Conservation (phyloP, 30 jellyfish, hydroid and myxozoan species). For the Mastigias papua region DNA sequence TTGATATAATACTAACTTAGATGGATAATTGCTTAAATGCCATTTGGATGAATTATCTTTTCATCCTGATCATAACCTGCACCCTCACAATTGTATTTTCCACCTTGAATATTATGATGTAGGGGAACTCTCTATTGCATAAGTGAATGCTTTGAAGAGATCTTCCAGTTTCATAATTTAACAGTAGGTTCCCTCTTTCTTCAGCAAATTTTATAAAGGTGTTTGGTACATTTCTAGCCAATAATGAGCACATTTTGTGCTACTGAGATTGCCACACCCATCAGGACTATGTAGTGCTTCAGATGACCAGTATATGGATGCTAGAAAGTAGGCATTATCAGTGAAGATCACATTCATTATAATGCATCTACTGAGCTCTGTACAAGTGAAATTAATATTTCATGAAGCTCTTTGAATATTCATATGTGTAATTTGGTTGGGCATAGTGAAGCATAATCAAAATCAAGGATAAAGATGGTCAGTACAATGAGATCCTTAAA, state of each 20-base stretch:
- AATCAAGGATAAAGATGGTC: neutral
- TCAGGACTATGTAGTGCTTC: neutral
- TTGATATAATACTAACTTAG: too few species aligned
- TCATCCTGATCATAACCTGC: too few species aligned
- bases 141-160: too few species aligned
- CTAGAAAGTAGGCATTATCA: neutral
- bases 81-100: too few species aligned
- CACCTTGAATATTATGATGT: too few species aligned
- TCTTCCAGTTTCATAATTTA: too few species aligned
- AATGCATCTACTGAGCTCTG: neutral
- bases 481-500: neutral
- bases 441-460: neutral
- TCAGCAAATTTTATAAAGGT: too few species aligned
- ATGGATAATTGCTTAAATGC: too few species aligned
- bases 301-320: neutral
- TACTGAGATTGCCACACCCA: neutral
- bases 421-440: neutral
- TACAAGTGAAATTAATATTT: neutral
- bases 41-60: too few species aligned
- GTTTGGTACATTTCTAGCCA: neutral
- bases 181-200: too few species aligned
- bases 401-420: neutral
- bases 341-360: neutral
- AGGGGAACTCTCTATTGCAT: too few species aligned
- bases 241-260: neutral